Base-by-base conservation (phyloP, 2,888 invertebrate genomes). In the Smittia aterrima region DNA sequence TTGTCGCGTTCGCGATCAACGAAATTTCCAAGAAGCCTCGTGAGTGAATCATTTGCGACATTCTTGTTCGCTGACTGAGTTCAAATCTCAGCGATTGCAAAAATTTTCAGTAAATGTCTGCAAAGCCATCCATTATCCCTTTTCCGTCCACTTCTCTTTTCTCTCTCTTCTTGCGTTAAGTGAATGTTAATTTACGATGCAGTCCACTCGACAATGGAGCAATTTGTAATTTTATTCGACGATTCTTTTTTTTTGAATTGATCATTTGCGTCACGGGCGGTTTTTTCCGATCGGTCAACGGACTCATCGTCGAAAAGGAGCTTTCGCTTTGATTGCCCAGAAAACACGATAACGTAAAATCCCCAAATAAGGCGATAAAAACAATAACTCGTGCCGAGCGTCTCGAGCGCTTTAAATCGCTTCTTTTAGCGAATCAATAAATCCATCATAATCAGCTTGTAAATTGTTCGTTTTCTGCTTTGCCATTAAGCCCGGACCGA, bases 311-410 rank as follows among this genome's bases (percentile, higher is more conserved):
- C 24, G 2, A 25, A 32, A 70, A 41, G 68, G 20, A 71, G 47
- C 68, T 68, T 68, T 47, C 38, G 24, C 20, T 25, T 32, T 18
- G 47, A 71, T 71, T 25, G 70, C 47, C 41, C 22, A 66, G 47
- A 13, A 13, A 47, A 47, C 4, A 11, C 11, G 32, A 47, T 47
- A 41, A 41, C 22, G 41, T 16, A n/a, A 72, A 72, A 72, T 62
- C 62, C 72, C 72, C 72, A 72, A 72, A 72, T 72, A 72, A 72
- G 72, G 72, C 62, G 72, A 72, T 72, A 62, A 70, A 70, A 54
- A 72, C 72, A 72, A 62, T 62, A 72, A 72, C 72, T 72, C 62
- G 72, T 72, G 72, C 72, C 62, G 54, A 62, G 54, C 27, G 72
- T 72, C 70, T 27, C 54, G 6, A 4, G 38, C 38, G 38, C 38